These are phyloP conservation scores for Polyommatus icarus DNA, from an alignment of 2,888 invertebrate species.

Conservation along the genomic window DNA sequence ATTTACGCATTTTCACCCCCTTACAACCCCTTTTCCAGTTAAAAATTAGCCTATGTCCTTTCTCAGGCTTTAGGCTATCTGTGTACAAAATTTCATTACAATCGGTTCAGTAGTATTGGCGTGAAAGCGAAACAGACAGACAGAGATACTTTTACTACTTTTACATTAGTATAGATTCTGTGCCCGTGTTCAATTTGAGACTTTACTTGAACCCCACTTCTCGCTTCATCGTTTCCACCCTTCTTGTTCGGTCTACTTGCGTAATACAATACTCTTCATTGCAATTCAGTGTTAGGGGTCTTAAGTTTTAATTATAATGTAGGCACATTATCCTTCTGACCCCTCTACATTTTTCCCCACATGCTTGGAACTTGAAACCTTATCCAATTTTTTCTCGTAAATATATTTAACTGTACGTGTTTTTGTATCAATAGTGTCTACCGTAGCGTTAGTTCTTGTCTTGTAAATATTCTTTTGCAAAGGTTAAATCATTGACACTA, in stretches of 20 bases:
- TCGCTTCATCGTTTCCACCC: slow-evolving; percentile 12
- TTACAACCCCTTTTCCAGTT: too few relatives aligned
- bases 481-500: not conserved
- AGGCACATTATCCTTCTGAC: slow-evolving; percentile 24
- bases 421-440: slow-evolving; percentile 5
- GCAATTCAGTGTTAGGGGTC: slow-evolving; percentile 14
- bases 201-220: not conserved
- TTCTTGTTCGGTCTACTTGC: slow-evolving; percentile 5
- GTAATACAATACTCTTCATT: slow-evolving; percentile 25
- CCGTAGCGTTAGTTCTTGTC: not conserved
- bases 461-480: slow-evolving; percentile 2
- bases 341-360: not conserved
- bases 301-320: slow-evolving; percentile 24
- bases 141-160: too few relatives aligned
- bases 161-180: too few relatives aligned
- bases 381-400: not conserved
- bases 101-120: too few relatives aligned
- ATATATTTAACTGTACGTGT: slow-evolving; percentile 1
- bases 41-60: too few relatives aligned
- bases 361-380: slow-evolving; percentile 16
- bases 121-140: too few relatives aligned
- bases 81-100: too few relatives aligned
- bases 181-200: not conserved
- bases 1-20: too few relatives aligned
- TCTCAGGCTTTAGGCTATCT: too few relatives aligned